Conservation (phyloP, 2,113 vertebrate species). For the Potamarius usumacintae region DNA sequence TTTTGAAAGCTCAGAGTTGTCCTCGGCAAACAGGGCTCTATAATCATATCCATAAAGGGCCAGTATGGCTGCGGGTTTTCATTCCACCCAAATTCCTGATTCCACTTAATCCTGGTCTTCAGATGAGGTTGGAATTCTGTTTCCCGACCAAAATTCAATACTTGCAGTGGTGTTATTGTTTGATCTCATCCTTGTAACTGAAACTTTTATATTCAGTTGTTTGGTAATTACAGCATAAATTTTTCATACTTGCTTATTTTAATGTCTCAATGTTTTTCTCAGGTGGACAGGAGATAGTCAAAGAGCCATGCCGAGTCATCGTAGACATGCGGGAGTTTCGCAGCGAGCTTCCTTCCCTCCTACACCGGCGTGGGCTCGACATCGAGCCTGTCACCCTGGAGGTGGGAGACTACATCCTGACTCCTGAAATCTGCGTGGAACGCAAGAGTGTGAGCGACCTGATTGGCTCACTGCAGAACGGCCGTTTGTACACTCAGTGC, state of each 20-base stretch:
- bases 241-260: not conserved
- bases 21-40: not conserved
- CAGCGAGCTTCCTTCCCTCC: slow-evolving; percentile 88
- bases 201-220: not conserved
- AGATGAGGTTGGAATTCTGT: not conserved
- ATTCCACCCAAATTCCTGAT: not conserved
- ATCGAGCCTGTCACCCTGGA: slow-evolving; percentile 92
- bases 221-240: slow-evolving; percentile 3
- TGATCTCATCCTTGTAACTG: not conserved
- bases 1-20: not conserved
- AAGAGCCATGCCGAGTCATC: slow-evolving; percentile 77
- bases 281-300: slow-evolving; percentile 88
- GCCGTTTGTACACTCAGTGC: slow-evolving; percentile 89
- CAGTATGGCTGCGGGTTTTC: not conserved
- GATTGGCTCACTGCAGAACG: slow-evolving; percentile 89
- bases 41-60: not conserved
- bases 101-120: not conserved
- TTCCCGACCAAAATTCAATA: not conserved
- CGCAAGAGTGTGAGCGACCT: slow-evolving; percentile 93
- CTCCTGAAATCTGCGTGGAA: slow-evolving; percentile 89
- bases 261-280: slow-evolving; percentile 16
- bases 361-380: slow-evolving; percentile 91
- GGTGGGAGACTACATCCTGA: slow-evolving; percentile 95
- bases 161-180: not conserved
- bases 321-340: slow-evolving; percentile 97